Percentiles rank a stretch among this genome's conserved stretches.
Evolutionary conservation across 1,140 invertebrate genomes (phyloP).

Genomic region (Dreissena polymorpha): DNA sequence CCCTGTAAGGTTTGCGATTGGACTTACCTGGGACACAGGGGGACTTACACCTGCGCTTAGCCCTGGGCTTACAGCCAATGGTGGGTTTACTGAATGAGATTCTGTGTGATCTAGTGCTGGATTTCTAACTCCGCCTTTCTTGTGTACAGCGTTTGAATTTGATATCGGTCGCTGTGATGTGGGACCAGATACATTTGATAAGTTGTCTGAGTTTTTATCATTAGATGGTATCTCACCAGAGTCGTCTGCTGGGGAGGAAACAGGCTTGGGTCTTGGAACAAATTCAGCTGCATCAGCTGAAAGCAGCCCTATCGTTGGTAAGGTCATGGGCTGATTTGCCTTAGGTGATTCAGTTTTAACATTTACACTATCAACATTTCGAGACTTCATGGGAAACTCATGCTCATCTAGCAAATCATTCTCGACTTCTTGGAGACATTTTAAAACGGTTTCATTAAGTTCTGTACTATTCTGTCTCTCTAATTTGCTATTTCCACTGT

Average conservation of each 20-base stretch:
- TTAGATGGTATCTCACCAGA: not conserved
- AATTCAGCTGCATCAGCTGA: slow-evolving; percentile 39
- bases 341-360: not conserved
- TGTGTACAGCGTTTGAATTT: slow-evolving; percentile 20
- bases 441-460: slow-evolving; percentile 44
- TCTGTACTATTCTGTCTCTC: slow-evolving; percentile 6
- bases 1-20: slow-evolving; percentile 22
- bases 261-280: slow-evolving; percentile 30
- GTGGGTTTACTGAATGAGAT: slow-evolving; percentile 5
- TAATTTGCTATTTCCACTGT: not conserved
- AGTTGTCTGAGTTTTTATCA: too few species aligned
- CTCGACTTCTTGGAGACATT: slow-evolving; percentile 37
- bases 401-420: slow-evolving; percentile 37
- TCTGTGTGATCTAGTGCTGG: not conserved
- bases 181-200: slow-evolving; percentile 1
- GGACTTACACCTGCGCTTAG: slow-evolving; percentile 36
- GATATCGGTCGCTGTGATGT: not conserved
- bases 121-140: slow-evolving; percentile 30
- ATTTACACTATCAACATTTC: not conserved
- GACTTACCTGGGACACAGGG: slow-evolving; percentile 3
- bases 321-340: slow-evolving; percentile 27
- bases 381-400: not conserved
- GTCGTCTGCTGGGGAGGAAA: not conserved
- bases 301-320: slow-evolving; percentile 35
- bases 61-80: slow-evolving; percentile 25